phyloP scores from a whole-genome alignment of 2,888 invertebrate genomes.

The Drosophila subquinaria region DNA sequence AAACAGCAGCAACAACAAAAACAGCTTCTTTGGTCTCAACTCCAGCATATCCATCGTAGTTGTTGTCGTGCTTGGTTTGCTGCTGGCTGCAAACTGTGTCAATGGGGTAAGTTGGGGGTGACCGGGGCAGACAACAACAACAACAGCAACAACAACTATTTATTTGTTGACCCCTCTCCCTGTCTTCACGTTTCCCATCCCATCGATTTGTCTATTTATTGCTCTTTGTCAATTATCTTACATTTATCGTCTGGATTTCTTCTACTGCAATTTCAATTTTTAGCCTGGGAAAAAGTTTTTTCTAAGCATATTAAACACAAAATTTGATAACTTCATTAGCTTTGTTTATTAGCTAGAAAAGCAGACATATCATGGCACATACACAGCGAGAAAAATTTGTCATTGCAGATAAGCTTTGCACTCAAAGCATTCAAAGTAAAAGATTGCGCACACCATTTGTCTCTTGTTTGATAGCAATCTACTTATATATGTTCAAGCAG shows the following conservation, averaged over 20 bases:
- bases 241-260: slow-evolving; percentile 40
- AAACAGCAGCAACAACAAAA: slow-evolving; percentile 31
- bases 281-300: slow-evolving; percentile 44
- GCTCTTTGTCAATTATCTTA: slow-evolving; percentile 54
- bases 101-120: slow-evolving; percentile 84
- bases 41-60: slow-evolving; percentile 62
- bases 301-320: slow-evolving; percentile 2
- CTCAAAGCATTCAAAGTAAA: slow-evolving; percentile 65
- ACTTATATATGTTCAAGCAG: slow-evolving; percentile 17
- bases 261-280: slow-evolving; percentile 5
- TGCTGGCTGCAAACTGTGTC: slow-evolving; percentile 84
- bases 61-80: slow-evolving; percentile 80
- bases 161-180: slow-evolving; percentile 28
- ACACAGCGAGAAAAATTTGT: slow-evolving; percentile 59
- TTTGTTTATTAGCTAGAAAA: slow-evolving; percentile 15
- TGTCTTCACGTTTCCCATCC: neutral
- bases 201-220: slow-evolving; percentile 50
- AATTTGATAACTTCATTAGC: slow-evolving; percentile 70
- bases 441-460: slow-evolving; percentile 84
- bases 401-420: slow-evolving; percentile 73
- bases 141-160: slow-evolving; percentile 28
- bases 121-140: slow-evolving; percentile 22
- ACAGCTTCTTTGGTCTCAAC: slow-evolving; percentile 44
- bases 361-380: slow-evolving; percentile 28
- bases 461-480: slow-evolving; percentile 81